A percentile compares a stretch with the other conserved stretches of the same genome.
phyloP scores from a whole-genome alignment of 1,140 invertebrate species.

The Trissolcus basalis region DNA sequence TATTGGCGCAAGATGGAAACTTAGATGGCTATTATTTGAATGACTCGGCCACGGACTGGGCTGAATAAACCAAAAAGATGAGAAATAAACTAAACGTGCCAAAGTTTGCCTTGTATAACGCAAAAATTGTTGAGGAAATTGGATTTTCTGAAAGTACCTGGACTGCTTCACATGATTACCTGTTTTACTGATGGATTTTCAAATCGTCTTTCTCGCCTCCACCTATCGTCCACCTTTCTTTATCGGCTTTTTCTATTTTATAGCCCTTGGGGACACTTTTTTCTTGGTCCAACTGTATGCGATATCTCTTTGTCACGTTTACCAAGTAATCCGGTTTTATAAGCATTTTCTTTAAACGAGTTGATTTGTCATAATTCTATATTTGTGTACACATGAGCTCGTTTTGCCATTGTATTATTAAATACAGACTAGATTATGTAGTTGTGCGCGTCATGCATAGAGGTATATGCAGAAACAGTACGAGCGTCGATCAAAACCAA shows the following conservation, averaged over 20 bases:
- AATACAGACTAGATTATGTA: not conserved
- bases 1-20: conserved; percentile 30
- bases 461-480: conserved; percentile 43
- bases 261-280: conserved; percentile 48
- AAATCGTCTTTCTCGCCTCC: conserved; percentile 45
- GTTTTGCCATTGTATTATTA: conserved; percentile 3
- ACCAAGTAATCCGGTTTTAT: conserved; percentile 61
- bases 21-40: conserved; percentile 39
- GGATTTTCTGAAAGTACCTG: conserved; percentile 68
- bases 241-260: conserved; percentile 49
- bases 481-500: conserved; percentile 38
- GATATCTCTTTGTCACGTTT: conserved; percentile 53
- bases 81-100: conserved; percentile 41
- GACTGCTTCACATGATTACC: conserved; percentile 66
- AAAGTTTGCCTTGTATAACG: conserved; percentile 51
- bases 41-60: conserved; percentile 10
- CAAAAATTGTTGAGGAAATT: conserved; percentile 69
- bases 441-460: conserved; percentile 3
- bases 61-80: conserved; percentile 11
- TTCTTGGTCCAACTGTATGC: conserved; percentile 45
- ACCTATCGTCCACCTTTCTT: conserved; percentile 30
- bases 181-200: conserved; percentile 71
- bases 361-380: conserved; percentile 43
- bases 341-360: conserved; percentile 69
- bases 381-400: not conserved